phyloP scores from a whole-genome alignment of 2,113 vertebrate genomes.

The Protomyctophum bolini region DNA sequence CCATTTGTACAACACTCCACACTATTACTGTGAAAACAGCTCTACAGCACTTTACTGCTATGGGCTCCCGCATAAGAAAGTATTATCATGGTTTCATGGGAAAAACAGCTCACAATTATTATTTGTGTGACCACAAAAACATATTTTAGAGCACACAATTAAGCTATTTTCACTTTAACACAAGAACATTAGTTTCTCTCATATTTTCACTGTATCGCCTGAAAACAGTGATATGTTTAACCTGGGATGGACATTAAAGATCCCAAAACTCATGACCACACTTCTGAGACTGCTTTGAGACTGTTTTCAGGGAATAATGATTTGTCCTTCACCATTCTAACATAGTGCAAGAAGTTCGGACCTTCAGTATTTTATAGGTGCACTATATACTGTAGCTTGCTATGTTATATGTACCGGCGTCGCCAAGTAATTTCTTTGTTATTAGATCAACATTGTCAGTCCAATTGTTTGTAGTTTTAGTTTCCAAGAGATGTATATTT shows the following conservation, averaged over 20 bases:
- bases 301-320: no score
- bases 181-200: no score
- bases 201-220: constrained; percentile 5
- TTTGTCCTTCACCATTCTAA: no score
- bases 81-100: background rate
- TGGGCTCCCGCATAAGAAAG: constrained; percentile 3
- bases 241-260: no score
- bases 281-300: no score
- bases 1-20: constrained; percentile 50
- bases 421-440: no score
- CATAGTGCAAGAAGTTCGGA: no score
- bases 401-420: constrained; percentile 29
- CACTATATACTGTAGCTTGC: constrained; percentile 38
- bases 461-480: no score
- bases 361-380: constrained; percentile 26
- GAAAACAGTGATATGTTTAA: no score
- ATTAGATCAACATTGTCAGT: constrained; percentile 19
- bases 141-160: background rate
- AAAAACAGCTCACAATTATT: constrained; percentile 19
- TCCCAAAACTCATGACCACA: constrained; percentile 3
- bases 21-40: constrained; percentile 31
- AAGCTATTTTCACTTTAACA: no score
- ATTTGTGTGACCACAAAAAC: constrained; percentile 30
- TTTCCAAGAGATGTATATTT: no score
- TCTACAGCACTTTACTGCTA: constrained; percentile 41